Evolutionary conservation across 2,888 invertebrate genomes (phyloP), one percentile per base, ranked within the genome.

Genomic region (Hypolimnas misippus): DNA sequence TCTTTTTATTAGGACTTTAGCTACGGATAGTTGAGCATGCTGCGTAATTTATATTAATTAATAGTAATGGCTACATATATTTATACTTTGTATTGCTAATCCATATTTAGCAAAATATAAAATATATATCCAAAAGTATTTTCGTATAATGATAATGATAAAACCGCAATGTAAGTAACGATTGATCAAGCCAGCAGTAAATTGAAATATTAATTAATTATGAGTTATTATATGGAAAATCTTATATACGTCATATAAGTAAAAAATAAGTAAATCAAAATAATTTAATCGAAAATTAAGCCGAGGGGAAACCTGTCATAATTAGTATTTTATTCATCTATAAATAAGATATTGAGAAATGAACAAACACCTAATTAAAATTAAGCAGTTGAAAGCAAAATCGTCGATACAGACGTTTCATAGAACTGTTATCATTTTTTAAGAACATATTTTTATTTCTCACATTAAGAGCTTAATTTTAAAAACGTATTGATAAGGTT

Each of bases 401-500:
- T n/a, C 29, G 7, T n/a, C 14, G 14, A 49, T 49, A 49, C 3
- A 49, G 49, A 25, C 49, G 14, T 46, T 46, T 60, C 46, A 49
- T 14, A 29, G 29, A 40, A 29, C 25, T 38, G 35, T 44, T 60
- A 54, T 60, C 53, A 49, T 19, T 49, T 25, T 14, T 17, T 16
- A 44, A 12, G 12, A 46, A 55, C 38, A 29, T 25, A 49, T 29
- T 31, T 44, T 40, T 31, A 46, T 57, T 46, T 53, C 46, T 52
- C 38, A 52, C 46, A 63, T 57, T 49, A 53, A 38, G 33, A 49
- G 40, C 46, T 63, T 40, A 44, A 50, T 74, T 79, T 79, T 73
- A 76, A 74, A 76, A 67, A 57, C 76, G 73, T 79, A 82, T 82
- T 80, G 83, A 75, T 73, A 72, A 69, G 73, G 70, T 70, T 79